Conservation (phyloP, 2,113 vertebrate species). For the Asarcornis scutulata region DNA sequence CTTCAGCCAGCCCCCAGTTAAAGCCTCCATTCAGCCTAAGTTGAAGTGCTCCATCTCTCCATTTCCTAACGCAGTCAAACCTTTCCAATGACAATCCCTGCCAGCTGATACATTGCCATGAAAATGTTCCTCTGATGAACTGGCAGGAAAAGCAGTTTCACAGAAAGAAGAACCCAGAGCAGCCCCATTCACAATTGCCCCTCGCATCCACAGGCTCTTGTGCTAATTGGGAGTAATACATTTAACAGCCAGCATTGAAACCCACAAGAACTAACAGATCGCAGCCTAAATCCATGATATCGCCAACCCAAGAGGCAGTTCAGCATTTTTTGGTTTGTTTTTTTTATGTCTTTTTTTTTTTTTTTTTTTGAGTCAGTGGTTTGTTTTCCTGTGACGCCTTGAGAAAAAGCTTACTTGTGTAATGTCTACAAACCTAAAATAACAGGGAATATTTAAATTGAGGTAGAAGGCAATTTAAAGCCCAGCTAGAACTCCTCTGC, state of each 20-base stretch:
- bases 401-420: conserved; percentile 73
- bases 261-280: conserved; percentile 58
- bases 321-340: neutral
- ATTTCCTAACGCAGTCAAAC: neutral
- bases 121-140: neutral
- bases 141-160: neutral
- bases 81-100: neutral
- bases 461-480: conserved; percentile 69
- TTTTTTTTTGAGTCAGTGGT: neutral
- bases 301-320: conserved; percentile 4
- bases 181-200: neutral
- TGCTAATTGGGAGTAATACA: conserved; percentile 54
- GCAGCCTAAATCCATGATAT: conserved; percentile 61
- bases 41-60: neutral
- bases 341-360: neutral
- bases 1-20: neutral
- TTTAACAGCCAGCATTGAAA: conserved; percentile 67
- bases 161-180: neutral
- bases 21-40: neutral
- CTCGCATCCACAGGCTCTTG: neutral
- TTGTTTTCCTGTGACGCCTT: conserved; percentile 63
- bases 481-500: conserved; percentile 57
- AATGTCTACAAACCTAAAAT: conserved; percentile 72
- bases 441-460: conserved; percentile 71
- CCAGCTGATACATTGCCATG: neutral